Evolutionary conservation across 2,113 vertebrate genomes (phyloP).

Genomic region (Gavia stellata): DNA sequence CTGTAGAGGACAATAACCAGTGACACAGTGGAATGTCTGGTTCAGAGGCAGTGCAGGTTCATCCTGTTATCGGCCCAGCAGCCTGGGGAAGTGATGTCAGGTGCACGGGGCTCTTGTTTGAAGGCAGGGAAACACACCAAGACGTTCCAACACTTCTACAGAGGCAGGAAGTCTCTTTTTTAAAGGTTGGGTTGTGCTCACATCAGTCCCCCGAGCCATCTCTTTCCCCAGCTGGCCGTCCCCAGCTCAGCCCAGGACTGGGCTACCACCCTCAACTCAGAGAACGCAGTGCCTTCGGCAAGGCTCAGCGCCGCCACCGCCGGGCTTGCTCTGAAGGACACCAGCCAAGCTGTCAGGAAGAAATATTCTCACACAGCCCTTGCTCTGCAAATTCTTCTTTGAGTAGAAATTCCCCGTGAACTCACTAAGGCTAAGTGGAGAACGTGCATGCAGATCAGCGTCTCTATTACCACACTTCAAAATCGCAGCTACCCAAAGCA

Average conservation of each 20-base stretch:
- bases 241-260: background rate
- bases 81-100: constrained; percentile 55
- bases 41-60: constrained; percentile 37
- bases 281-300: fast-evolving
- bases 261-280: background rate
- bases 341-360: background rate
- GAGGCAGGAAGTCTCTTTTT: constrained; percentile 53
- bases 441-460: fast-evolving
- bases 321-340: background rate
- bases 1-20: background rate
- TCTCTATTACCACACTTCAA: background rate
- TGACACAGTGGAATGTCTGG: constrained; percentile 46
- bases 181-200: background rate
- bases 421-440: background rate
- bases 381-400: background rate
- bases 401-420: background rate
- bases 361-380: background rate
- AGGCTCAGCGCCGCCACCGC: fast-evolving
- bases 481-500: background rate
- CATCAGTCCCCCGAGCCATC: background rate
- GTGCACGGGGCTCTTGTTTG: background rate
- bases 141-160: background rate
- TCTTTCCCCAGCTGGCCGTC: background rate
- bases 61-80: constrained; percentile 51
- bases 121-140: constrained; percentile 27